Conservation (phyloP, 2,113 vertebrate species). For the Poeciliopsis occidentalis region DNA sequence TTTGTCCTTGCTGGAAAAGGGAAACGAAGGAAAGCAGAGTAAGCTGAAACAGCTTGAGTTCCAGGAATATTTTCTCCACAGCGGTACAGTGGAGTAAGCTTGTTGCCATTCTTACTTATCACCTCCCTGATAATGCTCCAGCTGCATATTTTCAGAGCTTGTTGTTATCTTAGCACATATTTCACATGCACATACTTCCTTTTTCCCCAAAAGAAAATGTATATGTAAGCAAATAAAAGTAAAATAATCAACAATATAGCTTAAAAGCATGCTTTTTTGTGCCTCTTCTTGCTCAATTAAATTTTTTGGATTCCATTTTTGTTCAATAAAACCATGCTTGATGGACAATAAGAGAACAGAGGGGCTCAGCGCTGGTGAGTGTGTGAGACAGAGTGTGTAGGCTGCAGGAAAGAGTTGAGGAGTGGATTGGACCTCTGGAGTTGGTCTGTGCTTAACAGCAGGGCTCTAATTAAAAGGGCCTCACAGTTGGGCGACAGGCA, state of each 20-base stretch:
- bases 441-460: conserved; percentile 66
- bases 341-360: conserved; percentile 7
- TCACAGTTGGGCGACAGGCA: conserved; percentile 67
- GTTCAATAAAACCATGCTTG: conserved; percentile 2
- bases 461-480: conserved; percentile 76
- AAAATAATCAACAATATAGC: not conserved
- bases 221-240: not conserved
- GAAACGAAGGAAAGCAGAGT: conserved; percentile 62
- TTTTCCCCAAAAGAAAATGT: not conserved
- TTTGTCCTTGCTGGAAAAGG: conserved; percentile 42
- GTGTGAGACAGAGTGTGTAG: conserved; percentile 32
- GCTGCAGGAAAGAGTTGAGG: conserved; percentile 51
- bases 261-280: not conserved
- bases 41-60: conserved; percentile 41
- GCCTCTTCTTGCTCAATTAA: not conserved
- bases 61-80: conserved; percentile 52
- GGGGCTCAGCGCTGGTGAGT: not conserved
- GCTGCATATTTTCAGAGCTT: not conserved
- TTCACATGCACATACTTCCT: not conserved
- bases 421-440: conserved; percentile 35
- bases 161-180: not conserved
- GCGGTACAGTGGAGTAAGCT: conserved; percentile 16
- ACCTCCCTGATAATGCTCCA: conserved; percentile 12
- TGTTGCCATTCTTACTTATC: conserved; percentile 38
- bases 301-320: not conserved